phyloP scores from a whole-genome alignment of 1,140 invertebrate genomes.

The Psilanteris sp. region DNA sequence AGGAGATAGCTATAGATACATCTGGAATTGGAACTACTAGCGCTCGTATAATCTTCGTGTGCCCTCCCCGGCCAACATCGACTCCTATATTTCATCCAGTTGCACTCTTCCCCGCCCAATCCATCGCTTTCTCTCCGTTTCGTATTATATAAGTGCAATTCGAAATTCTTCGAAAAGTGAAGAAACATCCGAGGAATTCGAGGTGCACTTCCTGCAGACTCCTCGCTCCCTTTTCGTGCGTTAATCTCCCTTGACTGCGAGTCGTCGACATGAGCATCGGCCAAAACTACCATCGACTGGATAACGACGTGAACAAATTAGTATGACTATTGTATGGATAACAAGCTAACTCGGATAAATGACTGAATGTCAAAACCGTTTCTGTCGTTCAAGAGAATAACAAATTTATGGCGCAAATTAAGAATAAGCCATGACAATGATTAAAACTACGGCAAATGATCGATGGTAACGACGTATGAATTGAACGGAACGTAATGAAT shows the following conservation, averaged over 20 bases:
- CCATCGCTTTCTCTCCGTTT: slow-evolving; percentile 37
- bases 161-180: slow-evolving; percentile 52
- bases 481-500: no score
- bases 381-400: neutral
- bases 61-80: slow-evolving; percentile 14
- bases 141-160: slow-evolving; percentile 56
- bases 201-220: slow-evolving; percentile 50
- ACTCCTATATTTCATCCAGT: slow-evolving; percentile 43
- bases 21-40: slow-evolving; percentile 60
- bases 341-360: slow-evolving; percentile 6
- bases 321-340: slow-evolving; percentile 16
- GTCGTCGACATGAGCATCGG: slow-evolving; percentile 40
- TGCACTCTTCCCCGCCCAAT: slow-evolving; percentile 29
- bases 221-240: slow-evolving; percentile 16
- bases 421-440: no score
- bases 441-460: no score
- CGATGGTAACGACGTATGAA: no score
- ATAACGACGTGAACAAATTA: slow-evolving; percentile 44
- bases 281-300: slow-evolving; percentile 27
- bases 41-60: slow-evolving; percentile 60
- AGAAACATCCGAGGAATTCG: slow-evolving; percentile 51
- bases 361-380: neutral
- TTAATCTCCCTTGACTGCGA: slow-evolving; percentile 49
- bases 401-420: no score
- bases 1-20: slow-evolving; percentile 64